A percentile compares a stretch with the other conserved stretches of the same genome.
Conservation (phyloP, 2,888 invertebrate genomes). For the Buathra laborator region DNA sequence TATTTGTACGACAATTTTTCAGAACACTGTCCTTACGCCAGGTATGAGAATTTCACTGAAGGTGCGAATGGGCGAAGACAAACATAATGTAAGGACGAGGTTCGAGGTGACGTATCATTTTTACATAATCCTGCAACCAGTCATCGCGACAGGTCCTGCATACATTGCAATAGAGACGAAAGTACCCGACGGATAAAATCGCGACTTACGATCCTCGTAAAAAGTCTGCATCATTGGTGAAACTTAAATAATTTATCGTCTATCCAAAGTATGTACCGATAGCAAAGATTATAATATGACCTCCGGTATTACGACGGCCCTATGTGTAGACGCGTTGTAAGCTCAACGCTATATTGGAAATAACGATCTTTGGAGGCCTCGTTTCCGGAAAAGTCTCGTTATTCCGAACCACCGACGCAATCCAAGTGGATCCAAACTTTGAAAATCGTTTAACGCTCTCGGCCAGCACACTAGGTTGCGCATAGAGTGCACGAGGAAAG, state of each 20-base stretch:
- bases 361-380: constrained; percentile 52
- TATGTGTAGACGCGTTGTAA: constrained; percentile 31
- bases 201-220: constrained; percentile 40
- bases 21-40: too few species aligned
- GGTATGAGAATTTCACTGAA: too few species aligned
- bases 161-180: too few species aligned
- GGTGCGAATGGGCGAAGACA: too few species aligned
- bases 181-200: too few species aligned
- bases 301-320: neutral
- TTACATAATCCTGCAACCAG: too few species aligned
- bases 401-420: constrained; percentile 28
- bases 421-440: constrained; percentile 68
- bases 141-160: too few species aligned
- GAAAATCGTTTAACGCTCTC: constrained; percentile 72
- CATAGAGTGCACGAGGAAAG: constrained; percentile 40
- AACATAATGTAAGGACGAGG: too few species aligned
- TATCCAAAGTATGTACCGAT: constrained; percentile 7
- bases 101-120: too few species aligned
- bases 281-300: constrained; percentile 29
- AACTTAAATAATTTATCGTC: constrained; percentile 53
- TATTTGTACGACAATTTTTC: too few species aligned
- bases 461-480: constrained; percentile 1
- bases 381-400: constrained; percentile 66
- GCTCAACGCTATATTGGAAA: constrained; percentile 47
- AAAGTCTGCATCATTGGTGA: constrained; percentile 25